Conservation (phyloP, 2,113 vertebrate genomes). For the Chionodraco myersi region DNA sequence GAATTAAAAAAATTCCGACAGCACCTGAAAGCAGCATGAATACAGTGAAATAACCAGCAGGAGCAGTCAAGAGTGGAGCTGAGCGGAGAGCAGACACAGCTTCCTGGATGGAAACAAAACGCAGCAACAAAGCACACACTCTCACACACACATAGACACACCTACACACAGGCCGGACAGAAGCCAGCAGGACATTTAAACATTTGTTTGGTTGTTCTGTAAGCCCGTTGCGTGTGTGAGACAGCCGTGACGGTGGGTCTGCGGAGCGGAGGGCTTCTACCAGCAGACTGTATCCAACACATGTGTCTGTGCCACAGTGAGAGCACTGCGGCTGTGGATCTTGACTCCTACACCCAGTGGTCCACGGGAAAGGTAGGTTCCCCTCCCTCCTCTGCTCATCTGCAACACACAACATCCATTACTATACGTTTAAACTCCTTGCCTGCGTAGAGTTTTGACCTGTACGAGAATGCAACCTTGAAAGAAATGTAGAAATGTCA, state of each 20-base stretch:
- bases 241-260: neutral
- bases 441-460: conserved; percentile 36
- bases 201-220: conserved; percentile 1
- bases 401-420: neutral
- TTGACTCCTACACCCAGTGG: conserved; percentile 44
- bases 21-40: conserved; percentile 51
- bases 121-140: conserved; percentile 3
- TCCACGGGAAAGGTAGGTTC: conserved; percentile 54
- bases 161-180: neutral
- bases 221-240: neutral
- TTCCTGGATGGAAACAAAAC: conserved; percentile 65
- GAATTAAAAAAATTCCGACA: neutral
- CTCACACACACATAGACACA: neutral
- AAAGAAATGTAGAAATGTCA: conserved; percentile 43
- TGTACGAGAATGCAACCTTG: conserved; percentile 54
- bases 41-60: conserved; percentile 41
- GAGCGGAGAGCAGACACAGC: conserved; percentile 24
- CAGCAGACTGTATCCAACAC: conserved; percentile 50
- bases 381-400: neutral
- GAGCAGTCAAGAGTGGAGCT: conserved; percentile 27
- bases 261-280: conserved; percentile 11
- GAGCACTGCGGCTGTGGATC: conserved; percentile 74
- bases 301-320: conserved; percentile 49
- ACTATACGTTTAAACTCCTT: neutral
- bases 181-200: conserved; percentile 4